Evolutionary conservation across 2,113 vertebrate genomes (phyloP).

Genomic region (Anthoscopus minutus): DNA sequence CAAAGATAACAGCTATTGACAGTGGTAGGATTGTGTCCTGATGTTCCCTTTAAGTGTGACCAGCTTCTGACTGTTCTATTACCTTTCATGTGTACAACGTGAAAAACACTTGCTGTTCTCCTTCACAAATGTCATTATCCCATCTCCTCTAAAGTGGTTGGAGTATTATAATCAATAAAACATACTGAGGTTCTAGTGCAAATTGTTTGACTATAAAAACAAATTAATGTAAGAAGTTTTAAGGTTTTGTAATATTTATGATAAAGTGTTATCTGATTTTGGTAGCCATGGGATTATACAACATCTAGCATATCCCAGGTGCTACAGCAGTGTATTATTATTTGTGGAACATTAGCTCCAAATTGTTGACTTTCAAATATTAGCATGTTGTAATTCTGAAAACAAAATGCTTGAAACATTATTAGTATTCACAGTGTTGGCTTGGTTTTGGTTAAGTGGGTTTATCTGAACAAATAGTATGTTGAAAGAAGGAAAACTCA

Average conservation of each 20-base stretch:
- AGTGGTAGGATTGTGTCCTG: not conserved
- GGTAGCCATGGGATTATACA: constrained; percentile 36
- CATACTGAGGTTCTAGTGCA: constrained; percentile 43
- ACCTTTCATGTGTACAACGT: not conserved
- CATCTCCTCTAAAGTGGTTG: not conserved
- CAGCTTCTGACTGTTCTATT: not conserved
- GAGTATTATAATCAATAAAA: constrained; percentile 60
- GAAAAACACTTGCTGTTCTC: constrained; percentile 2
- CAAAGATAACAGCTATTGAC: not conserved
- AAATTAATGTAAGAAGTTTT: constrained; percentile 58
- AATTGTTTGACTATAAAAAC: constrained; percentile 55
- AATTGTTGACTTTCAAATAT: constrained; percentile 67
- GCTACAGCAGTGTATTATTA: constrained; percentile 38
- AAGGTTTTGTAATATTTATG: constrained; percentile 60
- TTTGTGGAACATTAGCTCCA: constrained; percentile 64
- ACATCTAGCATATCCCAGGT: constrained; percentile 25
- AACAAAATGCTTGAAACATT: constrained; percentile 51
- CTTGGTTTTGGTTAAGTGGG: constrained; percentile 58
- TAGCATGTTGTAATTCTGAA: constrained; percentile 63
- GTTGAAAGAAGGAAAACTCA: constrained; percentile 37
- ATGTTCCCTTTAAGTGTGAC: not conserved
- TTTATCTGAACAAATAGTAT: constrained; percentile 62
- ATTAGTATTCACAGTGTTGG: constrained; percentile 55
- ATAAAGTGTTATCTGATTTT: constrained; percentile 49
- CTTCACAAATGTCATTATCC: constrained; percentile 47